Percentiles rank a stretch among this genome's conserved stretches.
Evolutionary conservation across 2,888 invertebrate genomes (phyloP).

Genomic region (Hirudinaria manillensis): DNA sequence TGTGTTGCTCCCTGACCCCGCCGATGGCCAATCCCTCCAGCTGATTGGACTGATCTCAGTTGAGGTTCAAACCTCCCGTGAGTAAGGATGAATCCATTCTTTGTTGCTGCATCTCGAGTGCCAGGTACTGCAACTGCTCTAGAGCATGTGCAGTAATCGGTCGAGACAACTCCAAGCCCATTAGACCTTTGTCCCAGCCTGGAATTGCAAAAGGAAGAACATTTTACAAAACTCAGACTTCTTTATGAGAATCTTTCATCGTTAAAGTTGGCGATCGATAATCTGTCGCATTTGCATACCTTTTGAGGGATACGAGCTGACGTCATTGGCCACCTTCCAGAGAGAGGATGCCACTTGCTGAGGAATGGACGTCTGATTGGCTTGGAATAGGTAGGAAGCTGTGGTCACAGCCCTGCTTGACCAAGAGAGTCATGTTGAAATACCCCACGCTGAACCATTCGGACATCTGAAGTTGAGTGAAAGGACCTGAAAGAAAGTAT

Average conservation of each 20-base stretch:
- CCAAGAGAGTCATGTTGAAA: slow-evolving; percentile 71
- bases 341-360: not conserved
- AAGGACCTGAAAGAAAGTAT: slow-evolving; percentile 63
- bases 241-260: not conserved
- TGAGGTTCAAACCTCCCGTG: not conserved
- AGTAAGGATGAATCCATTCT: not conserved
- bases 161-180: slow-evolving; percentile 10
- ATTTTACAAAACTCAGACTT: not conserved
- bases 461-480: slow-evolving; percentile 83
- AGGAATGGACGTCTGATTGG: slow-evolving; percentile 45
- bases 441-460: slow-evolving; percentile 92
- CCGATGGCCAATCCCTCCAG: not conserved
- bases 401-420: slow-evolving; percentile 77
- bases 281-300: no score
- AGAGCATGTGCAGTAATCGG: slow-evolving; percentile 24
- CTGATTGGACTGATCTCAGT: not conserved
- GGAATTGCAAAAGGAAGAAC: not conserved
- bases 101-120: slow-evolving; percentile 36
- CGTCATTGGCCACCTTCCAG: slow-evolving; percentile 1
- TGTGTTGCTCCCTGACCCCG: slow-evolving; percentile 5
- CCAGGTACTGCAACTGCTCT: slow-evolving; percentile 45
- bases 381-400: slow-evolving; percentile 58
- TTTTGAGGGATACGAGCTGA: not conserved
- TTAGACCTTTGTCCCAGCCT: slow-evolving; percentile 16
- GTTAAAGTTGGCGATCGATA: not conserved